Evolutionary conservation across 2,888 invertebrate species (phyloP).

Genomic region (Drosophila pseudotakahashii): DNA sequence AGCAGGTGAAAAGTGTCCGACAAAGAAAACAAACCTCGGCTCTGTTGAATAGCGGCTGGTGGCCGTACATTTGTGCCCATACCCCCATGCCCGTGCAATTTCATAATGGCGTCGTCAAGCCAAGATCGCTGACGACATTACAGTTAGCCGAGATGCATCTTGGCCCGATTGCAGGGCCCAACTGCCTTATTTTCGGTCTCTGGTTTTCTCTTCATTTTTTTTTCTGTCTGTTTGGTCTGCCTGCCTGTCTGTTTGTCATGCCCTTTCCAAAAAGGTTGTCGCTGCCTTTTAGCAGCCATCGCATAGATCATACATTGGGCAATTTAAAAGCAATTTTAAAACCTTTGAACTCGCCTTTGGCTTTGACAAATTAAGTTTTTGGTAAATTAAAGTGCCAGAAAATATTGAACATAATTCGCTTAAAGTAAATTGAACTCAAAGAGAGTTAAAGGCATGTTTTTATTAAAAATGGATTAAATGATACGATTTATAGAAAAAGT

Average conservation of each 20-base stretch:
- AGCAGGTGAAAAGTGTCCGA: conserved; percentile 73
- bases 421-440: not conserved
- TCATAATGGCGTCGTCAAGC: conserved; percentile 76
- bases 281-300: conserved; percentile 34
- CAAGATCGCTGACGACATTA: conserved; percentile 72
- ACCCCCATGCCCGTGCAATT: conserved; percentile 45
- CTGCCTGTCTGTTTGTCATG: conserved; percentile 44
- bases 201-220: conserved; percentile 3
- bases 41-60: conserved; percentile 45
- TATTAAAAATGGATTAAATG: no score
- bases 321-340: conserved; percentile 44
- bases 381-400: not conserved
- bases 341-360: conserved; percentile 33
- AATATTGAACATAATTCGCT: not conserved
- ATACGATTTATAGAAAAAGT: no score
- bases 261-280: conserved; percentile 59
- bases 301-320: conserved; percentile 38
- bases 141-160: conserved; percentile 66
- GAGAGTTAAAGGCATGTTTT: no score
- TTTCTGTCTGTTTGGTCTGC: conserved; percentile 23
- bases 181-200: conserved; percentile 29
- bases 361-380: conserved; percentile 3
- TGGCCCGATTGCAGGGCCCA: conserved; percentile 58
- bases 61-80: not conserved
- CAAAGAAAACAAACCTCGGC: conserved; percentile 42